phyloP scores from a whole-genome alignment of 2,113 vertebrate genomes.

The Gasterosteus aculeatus region DNA sequence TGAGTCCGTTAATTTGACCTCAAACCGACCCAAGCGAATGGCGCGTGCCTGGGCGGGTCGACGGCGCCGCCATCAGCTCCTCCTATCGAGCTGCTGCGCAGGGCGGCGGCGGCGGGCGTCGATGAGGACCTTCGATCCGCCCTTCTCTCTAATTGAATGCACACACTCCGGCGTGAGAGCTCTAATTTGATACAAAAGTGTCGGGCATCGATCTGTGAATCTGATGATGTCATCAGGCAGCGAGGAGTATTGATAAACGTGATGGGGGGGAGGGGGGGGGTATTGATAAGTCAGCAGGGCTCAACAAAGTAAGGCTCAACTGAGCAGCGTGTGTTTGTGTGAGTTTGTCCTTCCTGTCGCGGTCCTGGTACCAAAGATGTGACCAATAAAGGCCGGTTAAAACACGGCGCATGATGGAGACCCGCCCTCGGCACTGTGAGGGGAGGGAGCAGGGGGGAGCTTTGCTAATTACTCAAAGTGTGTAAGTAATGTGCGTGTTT shows the following conservation, averaged over 20 bases:
- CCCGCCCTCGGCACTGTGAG: neutral
- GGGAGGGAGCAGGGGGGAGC: neutral
- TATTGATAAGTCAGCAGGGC: neutral
- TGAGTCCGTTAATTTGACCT: too few species aligned
- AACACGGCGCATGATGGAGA: too few species aligned
- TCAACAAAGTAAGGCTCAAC: constrained; percentile 16
- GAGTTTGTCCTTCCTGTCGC: neutral
- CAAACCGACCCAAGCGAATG: too few species aligned
- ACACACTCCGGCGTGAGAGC: neutral
- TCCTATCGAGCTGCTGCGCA: constrained; percentile 19
- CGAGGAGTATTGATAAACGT: constrained; percentile 23
- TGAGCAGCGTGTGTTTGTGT: neutral
- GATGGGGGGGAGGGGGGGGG: neutral
- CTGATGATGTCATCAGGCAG: constrained; percentile 28
- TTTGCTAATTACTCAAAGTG: constrained; percentile 24
- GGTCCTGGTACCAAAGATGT: neutral
- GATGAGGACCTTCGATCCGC: constrained; percentile 23
- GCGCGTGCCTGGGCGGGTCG: neutral
- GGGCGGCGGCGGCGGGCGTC: neutral
- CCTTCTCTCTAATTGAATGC: constrained; percentile 29
- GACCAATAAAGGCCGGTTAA: neutral
- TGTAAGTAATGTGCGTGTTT: neutral
- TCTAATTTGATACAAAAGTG: constrained; percentile 32
- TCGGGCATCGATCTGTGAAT: neutral
- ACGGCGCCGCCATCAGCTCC: neutral